A percentile compares a stretch with the other conserved stretches of the same genome.
Evolutionary conservation across 1,140 invertebrate genomes (phyloP).

Genomic region (Ceratosolen fusciceps): DNA sequence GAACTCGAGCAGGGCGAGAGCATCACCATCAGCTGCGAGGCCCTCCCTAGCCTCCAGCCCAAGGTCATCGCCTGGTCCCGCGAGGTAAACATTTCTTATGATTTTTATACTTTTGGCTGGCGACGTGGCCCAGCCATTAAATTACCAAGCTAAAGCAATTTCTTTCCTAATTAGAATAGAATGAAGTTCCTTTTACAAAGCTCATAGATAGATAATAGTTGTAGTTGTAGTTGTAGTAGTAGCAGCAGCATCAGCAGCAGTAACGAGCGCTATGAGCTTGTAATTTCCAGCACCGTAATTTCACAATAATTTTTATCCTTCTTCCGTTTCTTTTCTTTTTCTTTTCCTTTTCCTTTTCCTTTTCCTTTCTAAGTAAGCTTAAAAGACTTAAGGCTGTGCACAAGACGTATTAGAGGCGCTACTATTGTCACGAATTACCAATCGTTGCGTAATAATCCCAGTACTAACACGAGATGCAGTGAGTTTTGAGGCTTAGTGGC

Average conservation of each 20-base stretch:
- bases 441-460: background rate
- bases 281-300: background rate
- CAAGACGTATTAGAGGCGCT: background rate
- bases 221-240: too few relatives aligned
- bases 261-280: background rate
- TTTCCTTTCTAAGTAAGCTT: too few relatives aligned
- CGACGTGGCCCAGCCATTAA: background rate
- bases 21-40: slow-evolving; percentile 26
- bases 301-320: background rate
- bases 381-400: too few relatives aligned
- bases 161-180: background rate
- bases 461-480: too few relatives aligned
- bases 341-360: too few relatives aligned
- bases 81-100: slow-evolving; percentile 2
- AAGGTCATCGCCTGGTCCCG: background rate
- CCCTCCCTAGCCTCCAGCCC: background rate
- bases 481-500: too few relatives aligned
- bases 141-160: too few relatives aligned
- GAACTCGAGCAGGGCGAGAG: slow-evolving; percentile 14
- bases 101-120: too few relatives aligned
- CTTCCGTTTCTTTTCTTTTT: too few relatives aligned
- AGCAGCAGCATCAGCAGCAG: too few relatives aligned
- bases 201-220: too few relatives aligned
- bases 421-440: too few relatives aligned
- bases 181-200: background rate